These are phyloP conservation scores for Antheraea yamamai DNA, from an alignment of 2,888 invertebrate genomes.

Conservation along the genomic window DNA sequence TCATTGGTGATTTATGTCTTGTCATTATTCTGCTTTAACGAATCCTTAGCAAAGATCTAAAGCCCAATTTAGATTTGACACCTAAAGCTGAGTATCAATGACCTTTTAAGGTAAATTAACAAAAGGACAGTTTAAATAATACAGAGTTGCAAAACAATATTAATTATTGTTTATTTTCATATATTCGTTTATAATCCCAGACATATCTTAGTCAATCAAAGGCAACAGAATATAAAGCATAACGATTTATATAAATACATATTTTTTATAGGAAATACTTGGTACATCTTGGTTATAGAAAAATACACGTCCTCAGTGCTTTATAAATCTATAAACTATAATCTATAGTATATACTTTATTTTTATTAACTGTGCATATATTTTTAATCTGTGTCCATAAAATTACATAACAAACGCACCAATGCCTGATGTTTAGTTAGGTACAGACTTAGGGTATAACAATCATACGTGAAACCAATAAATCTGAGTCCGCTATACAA, in stretches of 20 bases:
- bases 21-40: too few relatives aligned
- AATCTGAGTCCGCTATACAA: conserved; percentile 58
- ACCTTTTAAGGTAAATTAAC: neutral
- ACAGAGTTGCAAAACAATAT: conserved; percentile 62
- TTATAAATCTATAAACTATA: conserved; percentile 48
- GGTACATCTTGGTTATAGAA: conserved; percentile 65
- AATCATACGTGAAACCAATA: conserved; percentile 51
- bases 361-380: conserved; percentile 56
- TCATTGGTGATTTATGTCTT: too few relatives aligned
- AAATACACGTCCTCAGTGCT: conserved; percentile 81
- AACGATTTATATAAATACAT: conserved; percentile 45
- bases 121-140: conserved; percentile 27
- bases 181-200: conserved; percentile 46
- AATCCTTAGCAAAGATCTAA: neutral
- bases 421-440: conserved; percentile 38
- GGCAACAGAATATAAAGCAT: conserved; percentile 67
- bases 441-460: conserved; percentile 30
- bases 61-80: neutral
- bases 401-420: conserved; percentile 58
- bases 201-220: conserved; percentile 49
- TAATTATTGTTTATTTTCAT: conserved; percentile 58
- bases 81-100: neutral
- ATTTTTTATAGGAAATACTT: conserved; percentile 56
- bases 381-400: conserved; percentile 50
- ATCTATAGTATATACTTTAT: conserved; percentile 42